Evolutionary conservation across 2,888 invertebrate genomes (phyloP).

Genomic region (Antitype chi): DNA sequence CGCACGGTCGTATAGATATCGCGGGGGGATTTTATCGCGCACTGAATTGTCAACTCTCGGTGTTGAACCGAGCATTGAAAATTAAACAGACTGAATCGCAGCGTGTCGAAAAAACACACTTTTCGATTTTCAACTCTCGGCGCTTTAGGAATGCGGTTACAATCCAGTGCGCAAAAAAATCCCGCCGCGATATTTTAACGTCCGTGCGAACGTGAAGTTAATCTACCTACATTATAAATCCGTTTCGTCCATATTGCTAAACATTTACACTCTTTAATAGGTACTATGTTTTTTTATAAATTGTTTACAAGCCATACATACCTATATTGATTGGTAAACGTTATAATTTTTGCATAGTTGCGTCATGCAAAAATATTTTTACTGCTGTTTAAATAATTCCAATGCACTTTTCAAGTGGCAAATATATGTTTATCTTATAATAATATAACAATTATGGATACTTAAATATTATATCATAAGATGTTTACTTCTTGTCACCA

Average conservation of each 20-base stretch:
- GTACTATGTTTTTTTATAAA: constrained; percentile 14
- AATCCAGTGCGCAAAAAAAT: too few species aligned
- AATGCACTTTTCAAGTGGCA: constrained; percentile 17
- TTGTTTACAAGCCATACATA: constrained; percentile 18
- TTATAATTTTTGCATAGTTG: constrained; percentile 14
- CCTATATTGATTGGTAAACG: constrained; percentile 32
- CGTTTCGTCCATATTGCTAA: not conserved
- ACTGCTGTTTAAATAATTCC: constrained; percentile 27
- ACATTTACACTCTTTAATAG: constrained; percentile 11
- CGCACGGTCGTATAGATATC: too few species aligned
- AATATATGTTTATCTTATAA: constrained; percentile 4
- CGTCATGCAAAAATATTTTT: constrained; percentile 38
- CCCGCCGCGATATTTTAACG: too few species aligned
- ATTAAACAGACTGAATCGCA: too few species aligned
- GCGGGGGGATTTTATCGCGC: too few species aligned
- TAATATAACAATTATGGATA: not conserved
- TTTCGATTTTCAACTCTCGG: too few species aligned
- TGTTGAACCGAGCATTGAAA: too few species aligned
- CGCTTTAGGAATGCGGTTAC: too few species aligned
- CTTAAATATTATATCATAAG: not conserved
- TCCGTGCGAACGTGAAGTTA: too few species aligned
- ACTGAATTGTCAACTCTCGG: too few species aligned
- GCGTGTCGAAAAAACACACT: too few species aligned
- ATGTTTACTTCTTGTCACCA: not conserved
- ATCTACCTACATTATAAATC: not conserved